Evolutionary conservation across 2,888 invertebrate species (phyloP), one percentile per base, ranked within the genome.

Genomic region (Ashinkailepas kermadecensis): DNA sequence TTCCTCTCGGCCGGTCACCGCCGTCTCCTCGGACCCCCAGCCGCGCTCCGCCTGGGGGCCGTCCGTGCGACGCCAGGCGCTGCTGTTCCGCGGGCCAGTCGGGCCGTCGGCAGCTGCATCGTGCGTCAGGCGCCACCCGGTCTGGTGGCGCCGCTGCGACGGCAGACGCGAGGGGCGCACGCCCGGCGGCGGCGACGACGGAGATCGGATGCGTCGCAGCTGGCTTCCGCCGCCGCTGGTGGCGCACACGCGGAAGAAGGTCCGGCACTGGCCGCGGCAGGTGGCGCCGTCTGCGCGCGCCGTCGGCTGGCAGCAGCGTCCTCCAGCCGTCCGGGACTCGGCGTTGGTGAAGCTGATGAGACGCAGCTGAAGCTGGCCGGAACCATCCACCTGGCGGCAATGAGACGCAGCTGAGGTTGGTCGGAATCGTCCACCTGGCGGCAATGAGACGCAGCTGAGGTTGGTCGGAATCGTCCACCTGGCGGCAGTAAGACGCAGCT

Each of bases 181-280:
- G 56, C 65, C 80, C 10, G 65, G 81, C 18, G 78, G 25, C 62
- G 82, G 57, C n/a, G 78, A 39, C 78, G 80, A 74, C 80, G 81
- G 78, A 25, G 80, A 64, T n/a, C 82, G 81, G 57, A 78, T 80
- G 70, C 82, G 79, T 67, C 57, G 59, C 56, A 25, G 56, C 25
- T 21, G 59, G 23, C 65, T 25, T 0, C 21, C 81, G 81, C 58
- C 15, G 64, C 64, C 62, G 57, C 13, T 11, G 57, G 81, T 70
- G n/a, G 70, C 81, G 67, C 82, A 83, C 15, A 81, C 82, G 78
- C 85, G 81, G 78, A 85, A 84, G 80, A 84, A 84, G 25, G 84
- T 83, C 15, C 82, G 74, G 81, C 85, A 85, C 57, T 79, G 58
- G 54, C 82, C 83, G 10, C 80, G 78, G 74, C 85, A 85, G 15